Percentiles rank a stretch among this genome's conserved stretches.
Evolutionary conservation across 2,113 vertebrate species (phyloP).

Genomic region (Prolemur simus): DNA sequence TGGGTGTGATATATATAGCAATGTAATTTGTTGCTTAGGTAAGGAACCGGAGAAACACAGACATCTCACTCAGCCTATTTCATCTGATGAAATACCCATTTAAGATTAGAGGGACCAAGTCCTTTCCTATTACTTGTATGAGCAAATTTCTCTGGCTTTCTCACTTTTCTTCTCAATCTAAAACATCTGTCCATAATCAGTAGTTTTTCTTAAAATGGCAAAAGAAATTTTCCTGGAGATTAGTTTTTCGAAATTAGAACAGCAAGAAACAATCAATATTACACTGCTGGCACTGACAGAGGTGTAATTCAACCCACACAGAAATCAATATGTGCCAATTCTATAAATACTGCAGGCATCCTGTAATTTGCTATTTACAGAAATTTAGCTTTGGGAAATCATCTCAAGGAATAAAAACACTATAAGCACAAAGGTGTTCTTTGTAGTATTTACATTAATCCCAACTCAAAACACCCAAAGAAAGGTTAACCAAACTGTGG

Average conservation of each 20-base stretch:
- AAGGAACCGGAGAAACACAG: background rate
- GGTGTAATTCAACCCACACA: background rate
- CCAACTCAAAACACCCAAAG: background rate
- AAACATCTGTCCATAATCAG: background rate
- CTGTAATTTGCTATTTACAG: background rate
- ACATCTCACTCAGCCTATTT: background rate
- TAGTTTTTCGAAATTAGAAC: background rate
- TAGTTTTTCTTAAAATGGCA: background rate
- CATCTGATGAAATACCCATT: background rate
- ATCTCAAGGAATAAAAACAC: background rate
- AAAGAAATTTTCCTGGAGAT: background rate
- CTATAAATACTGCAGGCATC: background rate
- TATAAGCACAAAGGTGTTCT: background rate
- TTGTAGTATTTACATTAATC: background rate
- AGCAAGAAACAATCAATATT: background rate
- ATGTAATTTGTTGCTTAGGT: background rate
- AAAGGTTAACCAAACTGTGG: background rate
- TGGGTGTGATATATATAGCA: background rate
- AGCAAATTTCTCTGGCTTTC: background rate
- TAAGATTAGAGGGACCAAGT: background rate
- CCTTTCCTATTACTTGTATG: background rate
- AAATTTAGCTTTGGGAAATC: background rate
- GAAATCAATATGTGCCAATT: background rate
- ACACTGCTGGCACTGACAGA: background rate
- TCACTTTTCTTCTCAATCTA: background rate